A percentile compares a stretch with the other conserved stretches of the same genome.
Conservation (phyloP, 2,888 invertebrate species). For the Chymomyza caudatula region DNA sequence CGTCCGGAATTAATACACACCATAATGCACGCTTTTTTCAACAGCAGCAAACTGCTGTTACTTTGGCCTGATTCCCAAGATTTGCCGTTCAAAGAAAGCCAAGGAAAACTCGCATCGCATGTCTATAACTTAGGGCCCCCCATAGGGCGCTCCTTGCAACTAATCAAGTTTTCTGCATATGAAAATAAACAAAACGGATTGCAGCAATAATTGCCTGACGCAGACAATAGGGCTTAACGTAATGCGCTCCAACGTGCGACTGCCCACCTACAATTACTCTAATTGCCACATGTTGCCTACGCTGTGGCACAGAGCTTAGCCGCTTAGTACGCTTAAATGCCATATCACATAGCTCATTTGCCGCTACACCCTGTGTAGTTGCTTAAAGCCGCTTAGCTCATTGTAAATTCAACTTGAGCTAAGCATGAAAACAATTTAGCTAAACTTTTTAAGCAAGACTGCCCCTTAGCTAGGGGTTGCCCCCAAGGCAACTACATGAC, state of each 20-base stretch:
- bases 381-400: conserved; percentile 60
- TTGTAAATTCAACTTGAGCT: conserved; percentile 55
- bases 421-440: conserved; percentile 50
- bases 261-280: not conserved
- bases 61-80: not conserved
- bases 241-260: no score
- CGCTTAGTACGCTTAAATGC: not conserved
- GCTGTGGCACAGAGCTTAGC: not conserved
- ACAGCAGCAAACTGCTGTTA: not conserved
- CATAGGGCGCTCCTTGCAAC: not conserved
- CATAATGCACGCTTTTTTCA: no score
- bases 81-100: not conserved
- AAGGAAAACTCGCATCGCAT: not conserved
- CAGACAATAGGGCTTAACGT: not conserved
- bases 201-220: not conserved
- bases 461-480: not conserved
- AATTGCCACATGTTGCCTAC: not conserved
- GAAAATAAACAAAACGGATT: not conserved
- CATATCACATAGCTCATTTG: not conserved
- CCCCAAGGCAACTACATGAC: conserved; percentile 17
- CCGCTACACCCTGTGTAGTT: not conserved
- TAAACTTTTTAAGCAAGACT: conserved; percentile 11
- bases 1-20: no score
- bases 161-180: not conserved
- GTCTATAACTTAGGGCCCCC: not conserved